Evolutionary conservation across 2,888 invertebrate species (phyloP), one percentile per base, ranked within the genome.

Genomic region (Cecidostiba fungosa): DNA sequence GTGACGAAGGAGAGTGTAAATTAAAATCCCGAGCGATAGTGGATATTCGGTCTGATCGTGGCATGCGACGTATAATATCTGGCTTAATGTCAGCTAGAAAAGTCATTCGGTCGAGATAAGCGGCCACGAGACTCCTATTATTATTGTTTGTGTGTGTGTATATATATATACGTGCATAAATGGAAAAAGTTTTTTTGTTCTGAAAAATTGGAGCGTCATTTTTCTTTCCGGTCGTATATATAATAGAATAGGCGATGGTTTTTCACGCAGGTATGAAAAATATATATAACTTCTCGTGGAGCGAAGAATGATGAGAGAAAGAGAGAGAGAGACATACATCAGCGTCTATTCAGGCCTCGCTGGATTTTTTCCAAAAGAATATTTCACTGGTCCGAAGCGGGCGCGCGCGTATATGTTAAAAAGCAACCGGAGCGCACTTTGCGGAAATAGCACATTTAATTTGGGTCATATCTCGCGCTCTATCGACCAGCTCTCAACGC

Each of bases 331-430:
- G 32, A 32, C 23, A n/a, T 59, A n/a, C 54, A 54, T 54, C 54
- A 59, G n/a, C 19, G 6, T 50, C 50, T 19, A 50, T 50, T 50
- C 50, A 50, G 50, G 19, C 19, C 50, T 19, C 10, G n/a, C 54
- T 59, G 54, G 54, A 59, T n/a, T 59, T 59, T 59, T 59, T 59
- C 54, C 66, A 66, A 66, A 29, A 16, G 29, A 66, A 26, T 26
- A 29, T 66, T 66, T 29, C 29, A 14, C 26, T 66, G 3, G 26
- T 66, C 26, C 29, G 10, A 12, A 66, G 66, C 3, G 29, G 14
- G 14, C 0, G 16, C 1, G 19, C 16, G 32, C 2, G 29, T 14
- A n/a, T 26, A 10, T 10, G 66, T 66, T 66, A 16, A 26, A 62
- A 66, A 66, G n/a, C 19, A 26, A 5, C 12, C 3, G 0, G 29